phyloP scores from a whole-genome alignment of 2,888 invertebrate genomes.

The Tachystola acroxantha region DNA sequence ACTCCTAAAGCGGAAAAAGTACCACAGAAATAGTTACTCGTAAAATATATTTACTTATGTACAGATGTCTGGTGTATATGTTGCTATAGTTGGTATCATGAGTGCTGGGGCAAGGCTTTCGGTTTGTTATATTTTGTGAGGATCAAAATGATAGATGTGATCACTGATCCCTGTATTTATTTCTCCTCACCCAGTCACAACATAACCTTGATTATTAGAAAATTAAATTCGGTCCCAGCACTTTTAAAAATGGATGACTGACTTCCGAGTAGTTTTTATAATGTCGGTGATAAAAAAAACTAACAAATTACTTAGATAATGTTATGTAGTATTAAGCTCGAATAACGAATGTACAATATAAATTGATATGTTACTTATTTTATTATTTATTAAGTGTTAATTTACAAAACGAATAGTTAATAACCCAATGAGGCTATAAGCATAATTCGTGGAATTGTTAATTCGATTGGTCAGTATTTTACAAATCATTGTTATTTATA shows the following conservation, averaged over 20 bases:
- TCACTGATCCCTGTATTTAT: no score
- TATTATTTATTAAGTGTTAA: slow-evolving; percentile 8
- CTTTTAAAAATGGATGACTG: no score
- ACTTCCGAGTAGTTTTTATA: no score
- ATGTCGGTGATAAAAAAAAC: neutral
- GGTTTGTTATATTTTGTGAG: no score
- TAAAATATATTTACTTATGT: no score
- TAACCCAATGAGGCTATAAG: neutral
- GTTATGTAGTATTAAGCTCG: neutral
- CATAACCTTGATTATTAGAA: no score
- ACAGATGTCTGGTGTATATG: no score
- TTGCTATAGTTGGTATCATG: no score
- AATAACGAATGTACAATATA: neutral
- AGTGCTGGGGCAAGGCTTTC: no score
- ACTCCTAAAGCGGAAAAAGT: slow-evolving; percentile 48
- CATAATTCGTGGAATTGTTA: slow-evolving; percentile 3
- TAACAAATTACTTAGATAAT: neutral
- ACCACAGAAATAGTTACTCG: slow-evolving; percentile 22
- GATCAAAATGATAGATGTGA: no score
- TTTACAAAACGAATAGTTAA: slow-evolving; percentile 10
- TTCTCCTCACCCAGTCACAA: no score
- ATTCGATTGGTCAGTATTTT: slow-evolving; percentile 43
- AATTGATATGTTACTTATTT: slow-evolving; percentile 1
- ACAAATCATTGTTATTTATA: slow-evolving; percentile 32
- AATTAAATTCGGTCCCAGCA: no score